Conservation (phyloP, 2,113 vertebrate genomes). For the Raja brachyura region DNA sequence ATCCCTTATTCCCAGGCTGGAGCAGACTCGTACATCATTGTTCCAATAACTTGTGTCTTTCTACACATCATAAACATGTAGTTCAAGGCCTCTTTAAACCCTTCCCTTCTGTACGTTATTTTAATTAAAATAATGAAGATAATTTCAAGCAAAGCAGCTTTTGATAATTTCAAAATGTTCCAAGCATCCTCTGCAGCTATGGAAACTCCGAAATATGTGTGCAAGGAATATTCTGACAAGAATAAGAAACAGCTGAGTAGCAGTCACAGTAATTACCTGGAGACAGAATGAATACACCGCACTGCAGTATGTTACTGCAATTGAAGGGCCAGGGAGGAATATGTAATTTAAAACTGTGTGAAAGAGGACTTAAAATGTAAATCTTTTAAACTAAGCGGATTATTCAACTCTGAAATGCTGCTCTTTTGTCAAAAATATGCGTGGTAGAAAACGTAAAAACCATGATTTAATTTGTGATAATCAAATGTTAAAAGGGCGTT, state of each 20-base stretch:
- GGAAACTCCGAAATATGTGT: background rate
- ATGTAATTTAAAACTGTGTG: conserved; percentile 21
- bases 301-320: conserved; percentile 12
- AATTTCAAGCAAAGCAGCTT: background rate
- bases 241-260: conserved; percentile 2
- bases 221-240: background rate
- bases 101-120: background rate
- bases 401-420: background rate
- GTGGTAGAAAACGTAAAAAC: background rate
- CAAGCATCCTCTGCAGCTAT: background rate
- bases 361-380: conserved; percentile 21
- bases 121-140: conserved; percentile 13
- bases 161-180: background rate
- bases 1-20: background rate
- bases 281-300: background rate
- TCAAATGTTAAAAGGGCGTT: background rate
- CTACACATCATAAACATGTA: background rate
- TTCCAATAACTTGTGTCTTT: background rate
- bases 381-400: background rate
- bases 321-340: background rate
- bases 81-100: background rate
- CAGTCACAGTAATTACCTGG: conserved; percentile 21
- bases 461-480: background rate
- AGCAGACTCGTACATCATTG: background rate
- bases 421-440: background rate